Conservation (phyloP, 2,888 invertebrate genomes). For the Heliconius hortense region DNA sequence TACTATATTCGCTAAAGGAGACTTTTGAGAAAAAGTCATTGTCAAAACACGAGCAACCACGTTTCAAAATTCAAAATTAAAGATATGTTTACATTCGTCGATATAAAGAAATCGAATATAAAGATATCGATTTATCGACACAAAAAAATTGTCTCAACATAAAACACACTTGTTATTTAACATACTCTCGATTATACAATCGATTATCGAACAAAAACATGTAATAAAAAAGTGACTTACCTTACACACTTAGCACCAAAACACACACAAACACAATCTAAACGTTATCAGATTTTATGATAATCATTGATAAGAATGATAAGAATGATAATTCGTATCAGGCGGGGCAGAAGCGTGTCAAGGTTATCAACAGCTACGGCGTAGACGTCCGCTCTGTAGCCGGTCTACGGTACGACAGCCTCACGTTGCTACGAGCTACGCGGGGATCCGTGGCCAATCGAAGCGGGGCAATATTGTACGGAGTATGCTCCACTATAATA, state of each 20-base stretch:
- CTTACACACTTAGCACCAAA: slow-evolving; percentile 49
- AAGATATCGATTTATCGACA: neutral
- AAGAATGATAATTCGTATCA: slow-evolving; percentile 48
- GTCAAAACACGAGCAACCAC: neutral
- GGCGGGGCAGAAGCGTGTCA: slow-evolving; percentile 73
- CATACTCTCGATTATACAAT: slow-evolving; percentile 23
- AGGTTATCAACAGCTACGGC: slow-evolving; percentile 65
- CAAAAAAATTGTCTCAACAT: neutral
- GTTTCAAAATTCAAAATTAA: neutral
- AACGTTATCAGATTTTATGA: slow-evolving; percentile 36
- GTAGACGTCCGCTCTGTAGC: slow-evolving; percentile 77
- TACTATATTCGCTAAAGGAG: neutral
- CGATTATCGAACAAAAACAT: slow-evolving; percentile 20
- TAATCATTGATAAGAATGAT: slow-evolving; percentile 41
- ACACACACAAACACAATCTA: slow-evolving; percentile 27
- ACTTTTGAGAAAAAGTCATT: neutral
- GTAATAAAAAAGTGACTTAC: slow-evolving; percentile 48
- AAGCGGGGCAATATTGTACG: slow-evolving; percentile 72
- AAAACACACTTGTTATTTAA: slow-evolving; percentile 4
- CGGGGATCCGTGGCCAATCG: slow-evolving; percentile 79
- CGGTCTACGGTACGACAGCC: slow-evolving; percentile 75
- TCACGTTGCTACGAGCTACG: slow-evolving; percentile 80
- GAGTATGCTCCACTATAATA: slow-evolving; percentile 61
- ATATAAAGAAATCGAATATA: neutral
- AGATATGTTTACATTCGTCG: neutral